Percentiles rank a stretch among this genome's conserved stretches.
These are phyloP conservation scores for Sesamia inferens DNA, from an alignment of 2,888 invertebrate species.

Conservation along the genomic window DNA sequence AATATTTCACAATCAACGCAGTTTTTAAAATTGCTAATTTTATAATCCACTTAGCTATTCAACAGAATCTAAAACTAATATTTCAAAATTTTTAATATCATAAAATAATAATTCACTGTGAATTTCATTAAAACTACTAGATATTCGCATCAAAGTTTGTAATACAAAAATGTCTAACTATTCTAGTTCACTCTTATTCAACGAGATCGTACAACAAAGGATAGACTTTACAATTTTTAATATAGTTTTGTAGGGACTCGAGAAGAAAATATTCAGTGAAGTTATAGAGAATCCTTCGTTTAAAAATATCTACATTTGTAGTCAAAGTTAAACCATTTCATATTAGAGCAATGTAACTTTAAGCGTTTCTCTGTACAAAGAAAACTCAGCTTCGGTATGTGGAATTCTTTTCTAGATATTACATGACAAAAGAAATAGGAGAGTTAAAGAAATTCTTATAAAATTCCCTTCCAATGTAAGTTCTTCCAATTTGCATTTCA, in stretches of 20 bases:
- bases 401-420: conserved; percentile 33
- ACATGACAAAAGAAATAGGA: conserved; percentile 41
- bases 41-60: conserved; percentile 20
- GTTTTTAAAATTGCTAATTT: conserved; percentile 8
- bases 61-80: conserved; percentile 13
- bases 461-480: conserved; percentile 10
- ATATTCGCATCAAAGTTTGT: conserved; percentile 38
- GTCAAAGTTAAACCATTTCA: conserved; percentile 53
- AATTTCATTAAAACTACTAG: conserved; percentile 52
- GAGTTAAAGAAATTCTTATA: conserved; percentile 37
- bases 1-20: conserved; percentile 5
- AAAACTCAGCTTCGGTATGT: conserved; percentile 44
- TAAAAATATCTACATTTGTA: conserved; percentile 55
- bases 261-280: conserved; percentile 52
- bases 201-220: conserved; percentile 38
- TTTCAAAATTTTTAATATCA: conserved; percentile 33
- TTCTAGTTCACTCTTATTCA: conserved; percentile 17
- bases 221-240: conserved; percentile 58
- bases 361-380: conserved; percentile 25
- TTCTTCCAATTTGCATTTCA: conserved; percentile 23
- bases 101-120: conserved; percentile 29
- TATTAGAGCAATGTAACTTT: conserved; percentile 52
- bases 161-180: conserved; percentile 39
- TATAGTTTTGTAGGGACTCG: conserved; percentile 54
- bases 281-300: conserved; percentile 46